Base-by-base conservation (phyloP, 1,140 invertebrate genomes). In the Riptortus pedestris region DNA sequence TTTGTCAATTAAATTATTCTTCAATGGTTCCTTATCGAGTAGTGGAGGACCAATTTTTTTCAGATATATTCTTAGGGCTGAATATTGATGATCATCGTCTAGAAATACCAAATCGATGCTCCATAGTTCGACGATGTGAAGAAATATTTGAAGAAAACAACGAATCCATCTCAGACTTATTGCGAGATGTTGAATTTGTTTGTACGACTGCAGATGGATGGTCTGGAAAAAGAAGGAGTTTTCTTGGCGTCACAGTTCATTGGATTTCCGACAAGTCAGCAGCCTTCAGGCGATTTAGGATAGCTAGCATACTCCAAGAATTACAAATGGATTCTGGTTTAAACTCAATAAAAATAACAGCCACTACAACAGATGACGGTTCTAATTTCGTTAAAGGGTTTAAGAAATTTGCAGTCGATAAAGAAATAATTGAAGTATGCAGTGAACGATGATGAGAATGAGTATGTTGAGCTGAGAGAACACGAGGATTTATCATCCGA, bases 141-240 rank as follows among this genome's bases (percentile, higher is more conserved):
- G 16, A 5, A 38, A 38, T 38, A 9, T 38, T 16, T 38, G 33
- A 38, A 9, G 33, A 38, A 9, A 5, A 38, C 33, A 38, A 38
- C 33, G 16, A 5, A 5, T 9, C 16, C 33, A 38, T 38, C 16
- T 9, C 7, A 38, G 16, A 38, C 16, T 9, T 38, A 16, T 38
- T 38, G 16, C 7, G 16, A 16, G 48, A 11, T 18, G 48, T 52
- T 52, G 48, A 52, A 11, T 18, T 11, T 52, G 48, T 52, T 11
- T 52, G 48, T 52, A 52, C 48, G 7, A 52, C 48, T 11, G 48
- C 48, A 11, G 48, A 52, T 18, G 18, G 7, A 52, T 11, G 7
- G 48, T 52, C 48, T 11, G 48, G 48, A 18, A 52, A 18, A 52
- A 52, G 48, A 18, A 52, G 48, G 18, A 52, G 48, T 52, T 52